phyloP scores from a whole-genome alignment of 1,140 invertebrate species.

The Lineus longissimus region DNA sequence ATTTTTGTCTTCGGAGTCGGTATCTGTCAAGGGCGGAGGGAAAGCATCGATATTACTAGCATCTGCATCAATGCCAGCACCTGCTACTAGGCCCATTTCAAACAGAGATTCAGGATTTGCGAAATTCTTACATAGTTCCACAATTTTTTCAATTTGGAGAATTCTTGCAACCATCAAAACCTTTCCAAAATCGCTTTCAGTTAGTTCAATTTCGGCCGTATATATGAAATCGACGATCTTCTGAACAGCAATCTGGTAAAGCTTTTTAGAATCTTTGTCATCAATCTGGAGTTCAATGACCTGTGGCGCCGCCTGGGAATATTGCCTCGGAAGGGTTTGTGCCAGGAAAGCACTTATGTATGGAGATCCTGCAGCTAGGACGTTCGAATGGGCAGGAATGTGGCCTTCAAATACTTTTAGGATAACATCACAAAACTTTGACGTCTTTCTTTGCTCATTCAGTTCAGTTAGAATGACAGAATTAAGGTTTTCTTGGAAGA shows the following conservation, averaged over 20 bases:
- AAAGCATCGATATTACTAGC: no score
- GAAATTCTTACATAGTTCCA: slow-evolving; percentile 11
- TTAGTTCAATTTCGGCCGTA: slow-evolving; percentile 37
- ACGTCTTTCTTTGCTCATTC: slow-evolving; percentile 39
- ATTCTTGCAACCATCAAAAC: slow-evolving; percentile 40
- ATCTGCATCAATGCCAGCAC: no score
- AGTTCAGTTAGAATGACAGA: slow-evolving; percentile 27
- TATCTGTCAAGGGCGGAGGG: no score
- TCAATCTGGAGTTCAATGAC: slow-evolving; percentile 52
- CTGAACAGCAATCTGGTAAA: slow-evolving; percentile 37
- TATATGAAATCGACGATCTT: slow-evolving; percentile 52
- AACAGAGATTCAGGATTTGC: no score
- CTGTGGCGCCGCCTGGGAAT: slow-evolving; percentile 46
- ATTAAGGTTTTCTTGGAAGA: slow-evolving; percentile 19
- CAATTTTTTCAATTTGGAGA: slow-evolving; percentile 17
- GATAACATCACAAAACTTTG: slow-evolving; percentile 51
- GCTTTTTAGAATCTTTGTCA: slow-evolving; percentile 23
- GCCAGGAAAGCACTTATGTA: slow-evolving; percentile 47
- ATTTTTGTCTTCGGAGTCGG: no score
- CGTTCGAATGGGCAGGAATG: slow-evolving; percentile 51
- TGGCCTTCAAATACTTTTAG: slow-evolving; percentile 43
- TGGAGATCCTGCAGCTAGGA: slow-evolving; percentile 49
- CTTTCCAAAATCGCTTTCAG: slow-evolving; percentile 29
- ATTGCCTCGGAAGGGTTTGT: slow-evolving; percentile 32
- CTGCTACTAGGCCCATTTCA: no score